Conservation (phyloP, 2,113 vertebrate genomes). For the Tricholaema leucomelas region DNA sequence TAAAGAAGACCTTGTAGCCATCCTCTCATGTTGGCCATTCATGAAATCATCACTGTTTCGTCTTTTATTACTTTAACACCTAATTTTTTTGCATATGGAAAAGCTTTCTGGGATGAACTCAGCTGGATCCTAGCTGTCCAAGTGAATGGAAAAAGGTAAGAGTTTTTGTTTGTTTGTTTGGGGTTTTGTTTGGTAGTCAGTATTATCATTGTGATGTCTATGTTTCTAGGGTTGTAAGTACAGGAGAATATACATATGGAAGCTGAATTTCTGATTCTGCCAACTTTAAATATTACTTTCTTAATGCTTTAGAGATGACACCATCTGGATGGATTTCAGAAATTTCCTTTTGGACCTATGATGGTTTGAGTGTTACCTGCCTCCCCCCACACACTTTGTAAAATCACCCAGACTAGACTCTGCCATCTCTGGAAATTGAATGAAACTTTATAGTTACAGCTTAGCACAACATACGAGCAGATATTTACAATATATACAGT, state of each 20-base stretch:
- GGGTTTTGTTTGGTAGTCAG: background rate
- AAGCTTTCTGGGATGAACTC: background rate
- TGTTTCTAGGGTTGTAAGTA: background rate
- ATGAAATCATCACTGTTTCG: background rate
- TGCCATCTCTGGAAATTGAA: too few species aligned
- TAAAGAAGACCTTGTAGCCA: background rate
- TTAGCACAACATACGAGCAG: too few species aligned
- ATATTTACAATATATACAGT: too few species aligned
- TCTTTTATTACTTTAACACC: background rate
- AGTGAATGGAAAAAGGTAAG: background rate
- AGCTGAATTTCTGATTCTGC: background rate
- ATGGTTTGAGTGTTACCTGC: too few species aligned
- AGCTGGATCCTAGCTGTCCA: background rate
- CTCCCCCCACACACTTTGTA: too few species aligned
- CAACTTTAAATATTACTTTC: background rate
- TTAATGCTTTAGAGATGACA: background rate
- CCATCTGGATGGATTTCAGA: background rate
- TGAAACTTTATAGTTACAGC: too few species aligned
- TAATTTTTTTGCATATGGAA: background rate
- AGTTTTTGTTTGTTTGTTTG: background rate
- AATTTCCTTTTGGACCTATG: background rate
- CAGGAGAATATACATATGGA: accelerated
- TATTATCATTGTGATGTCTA: background rate
- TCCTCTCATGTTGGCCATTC: background rate
- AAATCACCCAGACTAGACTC: too few species aligned